These are phyloP conservation scores for Antechinus flavipes DNA, from an alignment of 2,113 vertebrate genomes.

Conservation along the genomic window DNA sequence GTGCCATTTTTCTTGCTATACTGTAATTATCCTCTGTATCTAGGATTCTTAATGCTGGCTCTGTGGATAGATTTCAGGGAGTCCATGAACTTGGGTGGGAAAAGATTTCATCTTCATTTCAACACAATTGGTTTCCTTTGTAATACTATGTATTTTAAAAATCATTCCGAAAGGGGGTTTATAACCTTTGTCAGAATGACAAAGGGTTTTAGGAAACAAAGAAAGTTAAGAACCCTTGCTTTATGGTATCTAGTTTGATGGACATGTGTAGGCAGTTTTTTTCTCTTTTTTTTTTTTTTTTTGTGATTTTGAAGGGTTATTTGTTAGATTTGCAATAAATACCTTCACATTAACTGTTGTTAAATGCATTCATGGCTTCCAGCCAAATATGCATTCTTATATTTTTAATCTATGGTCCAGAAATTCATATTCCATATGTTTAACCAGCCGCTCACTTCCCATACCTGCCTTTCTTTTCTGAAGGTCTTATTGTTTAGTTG, in stretches of 20 bases:
- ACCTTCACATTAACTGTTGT: neutral
- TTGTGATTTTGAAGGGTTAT: neutral
- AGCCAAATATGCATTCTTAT: neutral
- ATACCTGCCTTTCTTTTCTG: neutral
- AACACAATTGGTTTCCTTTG: neutral
- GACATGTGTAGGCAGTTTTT: neutral
- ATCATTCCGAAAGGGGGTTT: neutral
- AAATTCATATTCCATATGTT: neutral
- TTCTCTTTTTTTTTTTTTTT: neutral
- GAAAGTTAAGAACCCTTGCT: neutral
- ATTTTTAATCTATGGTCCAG: neutral
- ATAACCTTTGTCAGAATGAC: neutral
- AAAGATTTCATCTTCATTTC: neutral
- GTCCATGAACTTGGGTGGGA: neutral
- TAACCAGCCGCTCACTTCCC: neutral
- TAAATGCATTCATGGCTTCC: neutral
- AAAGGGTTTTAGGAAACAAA: neutral
- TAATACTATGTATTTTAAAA: neutral
- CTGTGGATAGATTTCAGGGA: neutral
- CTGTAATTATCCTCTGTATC: neutral
- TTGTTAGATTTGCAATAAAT: neutral
- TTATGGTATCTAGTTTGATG: neutral
- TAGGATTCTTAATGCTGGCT: neutral
- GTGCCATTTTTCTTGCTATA: neutral
- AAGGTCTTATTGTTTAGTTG: neutral